These are phyloP conservation scores for Proterorhinus semilunaris DNA, from an alignment of 2,113 vertebrate genomes.

Conservation along the genomic window DNA sequence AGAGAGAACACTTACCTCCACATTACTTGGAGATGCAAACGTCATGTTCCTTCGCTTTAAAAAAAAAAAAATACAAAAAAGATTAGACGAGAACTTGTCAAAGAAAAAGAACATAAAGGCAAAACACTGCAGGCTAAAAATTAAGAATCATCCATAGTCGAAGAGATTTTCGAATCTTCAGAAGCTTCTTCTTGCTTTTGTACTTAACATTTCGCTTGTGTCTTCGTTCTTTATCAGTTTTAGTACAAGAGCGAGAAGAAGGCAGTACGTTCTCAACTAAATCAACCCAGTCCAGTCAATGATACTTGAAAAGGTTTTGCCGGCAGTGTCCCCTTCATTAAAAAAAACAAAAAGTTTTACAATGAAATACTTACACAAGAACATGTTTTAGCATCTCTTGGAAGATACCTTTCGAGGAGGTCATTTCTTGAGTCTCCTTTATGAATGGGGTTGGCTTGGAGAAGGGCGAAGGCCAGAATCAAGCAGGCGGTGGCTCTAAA, in stretches of 20 bases:
- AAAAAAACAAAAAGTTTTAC: neutral
- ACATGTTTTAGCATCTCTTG: rapidly evolving
- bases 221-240: no score
- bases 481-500: constrained; percentile 28
- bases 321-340: neutral
- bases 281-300: no score
- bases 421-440: rapidly evolving
- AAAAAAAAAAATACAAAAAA: neutral
- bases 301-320: no score
- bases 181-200: no score
- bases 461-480: neutral
- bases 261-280: no score
- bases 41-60: neutral
- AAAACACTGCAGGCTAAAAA: no score
- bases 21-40: neutral
- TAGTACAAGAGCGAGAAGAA: no score
- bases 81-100: neutral
- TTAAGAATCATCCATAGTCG: no score
- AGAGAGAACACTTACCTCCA: constrained; percentile 17
- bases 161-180: no score
- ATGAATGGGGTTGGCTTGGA: constrained; percentile 15
- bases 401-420: neutral
- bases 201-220: no score
- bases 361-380: constrained; percentile 41
- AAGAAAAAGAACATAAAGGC: no score